Evolutionary conservation across 2,888 invertebrate species (phyloP).

Genomic region (Zaprionus bogoriensis): DNA sequence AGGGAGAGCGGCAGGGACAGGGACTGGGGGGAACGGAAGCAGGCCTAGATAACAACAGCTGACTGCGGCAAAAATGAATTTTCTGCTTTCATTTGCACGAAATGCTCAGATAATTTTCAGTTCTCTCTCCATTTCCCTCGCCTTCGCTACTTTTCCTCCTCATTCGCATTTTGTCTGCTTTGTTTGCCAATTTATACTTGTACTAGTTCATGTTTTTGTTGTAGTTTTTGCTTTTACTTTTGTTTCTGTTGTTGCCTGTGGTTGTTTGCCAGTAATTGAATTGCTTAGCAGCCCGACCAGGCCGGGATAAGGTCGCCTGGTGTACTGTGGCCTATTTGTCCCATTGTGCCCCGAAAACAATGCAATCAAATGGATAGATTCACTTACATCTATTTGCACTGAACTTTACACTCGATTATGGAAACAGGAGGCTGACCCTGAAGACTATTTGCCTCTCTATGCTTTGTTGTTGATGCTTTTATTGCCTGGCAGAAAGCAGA

Average conservation of each 20-base stretch:
- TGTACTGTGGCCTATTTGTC: slow-evolving; percentile 17
- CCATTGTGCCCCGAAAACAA: slow-evolving; percentile 22
- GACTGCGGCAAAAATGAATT: slow-evolving; percentile 71
- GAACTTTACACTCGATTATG: too few relatives aligned
- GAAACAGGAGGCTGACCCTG: too few relatives aligned
- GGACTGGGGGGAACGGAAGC: neutral
- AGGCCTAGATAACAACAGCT: slow-evolving; percentile 63
- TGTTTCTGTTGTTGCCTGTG: too few relatives aligned
- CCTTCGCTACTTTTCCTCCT: slow-evolving; percentile 24
- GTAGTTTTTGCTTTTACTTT: too few relatives aligned
- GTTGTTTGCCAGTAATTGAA: slow-evolving; percentile 47
- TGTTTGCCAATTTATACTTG: slow-evolving; percentile 51
- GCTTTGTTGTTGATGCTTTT: too few relatives aligned
- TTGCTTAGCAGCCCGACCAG: slow-evolving; percentile 22
- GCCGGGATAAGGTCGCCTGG: slow-evolving; percentile 15
- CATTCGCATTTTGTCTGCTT: slow-evolving; percentile 33
- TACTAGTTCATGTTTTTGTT: slow-evolving; percentile 14
- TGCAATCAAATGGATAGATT: slow-evolving; percentile 20
- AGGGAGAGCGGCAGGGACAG: neutral
- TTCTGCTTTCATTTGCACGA: slow-evolving; percentile 68
- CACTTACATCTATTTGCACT: too few relatives aligned
- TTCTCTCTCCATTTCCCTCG: slow-evolving; percentile 22
- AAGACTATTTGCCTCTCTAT: too few relatives aligned
- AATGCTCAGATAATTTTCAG: slow-evolving; percentile 63
- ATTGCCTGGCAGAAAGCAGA: too few relatives aligned